Evolutionary conservation across 1,140 invertebrate species (phyloP).

Genomic region (Panagrolaimus sp.): DNA sequence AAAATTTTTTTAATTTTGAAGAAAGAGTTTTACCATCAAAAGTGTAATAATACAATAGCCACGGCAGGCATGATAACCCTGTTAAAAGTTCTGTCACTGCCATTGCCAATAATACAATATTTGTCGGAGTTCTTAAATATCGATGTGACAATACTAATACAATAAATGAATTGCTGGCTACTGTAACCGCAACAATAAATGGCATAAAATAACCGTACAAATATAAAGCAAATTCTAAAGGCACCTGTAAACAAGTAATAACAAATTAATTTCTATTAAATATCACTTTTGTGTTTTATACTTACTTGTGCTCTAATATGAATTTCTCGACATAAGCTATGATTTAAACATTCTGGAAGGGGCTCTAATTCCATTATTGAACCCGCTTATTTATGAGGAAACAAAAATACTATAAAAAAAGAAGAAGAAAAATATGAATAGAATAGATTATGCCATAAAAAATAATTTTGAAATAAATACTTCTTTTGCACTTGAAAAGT

Average conservation of each 20-base stretch:
- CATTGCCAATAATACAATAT: constrained; percentile 73
- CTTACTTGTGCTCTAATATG: background rate
- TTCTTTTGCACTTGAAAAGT: no score
- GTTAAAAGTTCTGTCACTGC: constrained; percentile 86
- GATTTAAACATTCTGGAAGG: background rate
- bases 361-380: background rate
- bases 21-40: constrained; percentile 35
- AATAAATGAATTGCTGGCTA: constrained; percentile 80
- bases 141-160: constrained; percentile 68
- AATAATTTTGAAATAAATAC: no score
- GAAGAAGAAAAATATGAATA: no score
- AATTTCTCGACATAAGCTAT: constrained; percentile 10
- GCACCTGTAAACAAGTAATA: constrained; percentile 41
- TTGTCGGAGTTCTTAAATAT: constrained; percentile 70
- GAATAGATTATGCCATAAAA: no score
- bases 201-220: constrained; percentile 58
- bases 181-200: constrained; percentile 73
- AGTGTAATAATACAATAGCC: constrained; percentile 59
- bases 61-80: constrained; percentile 62
- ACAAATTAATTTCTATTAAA: constrained; percentile 36
- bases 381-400: no score
- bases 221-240: constrained; percentile 53
- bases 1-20: background rate
- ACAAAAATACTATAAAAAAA: no score
- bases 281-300: background rate